Evolutionary conservation across 92 coral and sea anemone species (phyloP), one percentile per base, ranked within the genome.

Genomic region (Micromussa lordhowensis): DNA sequence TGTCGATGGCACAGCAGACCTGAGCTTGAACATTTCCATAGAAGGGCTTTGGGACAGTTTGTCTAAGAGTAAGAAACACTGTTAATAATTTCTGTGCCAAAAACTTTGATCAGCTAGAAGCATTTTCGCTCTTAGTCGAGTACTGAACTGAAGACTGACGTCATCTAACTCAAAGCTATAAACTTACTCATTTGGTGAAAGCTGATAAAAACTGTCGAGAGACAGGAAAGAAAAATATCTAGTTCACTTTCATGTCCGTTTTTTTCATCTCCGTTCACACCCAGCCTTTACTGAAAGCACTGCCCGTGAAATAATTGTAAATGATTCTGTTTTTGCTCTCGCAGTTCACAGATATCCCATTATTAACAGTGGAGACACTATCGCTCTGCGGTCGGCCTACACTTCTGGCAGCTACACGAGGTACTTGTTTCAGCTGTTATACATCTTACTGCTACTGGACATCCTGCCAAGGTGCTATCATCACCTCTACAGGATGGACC

Each of bases 321-420:
- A 34, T 34, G 22, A 2, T 82, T 24, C 26, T 29, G 19, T 88
- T 6, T 78, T 61, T 2, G 4, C 68, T 48, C 32, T 57, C 24
- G 19, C 55, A 90, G 93, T 24, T 32, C 88, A 83, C 72, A 79
- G 95, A 51, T 93, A 49, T 81, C 96, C 96, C 49, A 78, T 86
- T 26, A 94, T 94, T 24, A 78, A 93, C 71, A 94, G 96, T 71
- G 96, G 96, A 3, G 89, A 94, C 66, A 81, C 54, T 1, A 94
- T 94, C 61, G 91, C 96, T 12, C 58, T 94, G 40, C 87, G 92
- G 51, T 83, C 64, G 54, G 91, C 93, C 53, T 58, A 79, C 76
- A 79, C 86, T 17, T 88, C 78, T 19, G 92, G 96, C 4, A 90
- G 89, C 71, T 83, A 49, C 28, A 3, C 21, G 3, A 51, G 32